Percentiles rank a stretch among this genome's conserved stretches.
Evolutionary conservation across 2,888 invertebrate species (phyloP).

Genomic region (Polylopha cassiicola): DNA sequence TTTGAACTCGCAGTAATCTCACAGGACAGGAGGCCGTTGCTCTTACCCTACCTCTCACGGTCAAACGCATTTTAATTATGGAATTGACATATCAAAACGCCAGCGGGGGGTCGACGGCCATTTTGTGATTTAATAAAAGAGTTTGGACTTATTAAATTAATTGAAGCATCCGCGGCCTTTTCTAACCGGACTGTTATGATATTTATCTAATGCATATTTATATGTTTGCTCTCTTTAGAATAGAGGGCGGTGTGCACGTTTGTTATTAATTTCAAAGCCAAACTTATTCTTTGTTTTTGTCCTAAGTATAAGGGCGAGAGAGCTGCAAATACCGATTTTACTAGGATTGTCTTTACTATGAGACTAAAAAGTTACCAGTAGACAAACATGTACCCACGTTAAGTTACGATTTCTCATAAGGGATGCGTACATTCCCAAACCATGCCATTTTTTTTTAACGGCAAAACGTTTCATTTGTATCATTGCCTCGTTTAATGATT

Average conservation of each 20-base stretch:
- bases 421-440: too few species aligned
- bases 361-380: too few species aligned
- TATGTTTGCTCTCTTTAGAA: conserved; percentile 61
- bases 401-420: too few species aligned
- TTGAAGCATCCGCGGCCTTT: conserved; percentile 52
- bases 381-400: too few species aligned
- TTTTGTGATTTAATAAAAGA: conserved; percentile 75
- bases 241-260: conserved; percentile 50
- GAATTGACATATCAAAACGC: conserved; percentile 71
- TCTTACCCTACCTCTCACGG: too few species aligned
- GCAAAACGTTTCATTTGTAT: too few species aligned
- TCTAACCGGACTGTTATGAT: conserved; percentile 54
- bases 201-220: conserved; percentile 73
- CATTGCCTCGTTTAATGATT: too few species aligned
- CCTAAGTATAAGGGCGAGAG: conserved; percentile 10
- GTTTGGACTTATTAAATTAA: conserved; percentile 66
- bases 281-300: conserved; percentile 17
- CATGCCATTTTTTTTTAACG: too few species aligned
- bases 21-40: conserved; percentile 46
- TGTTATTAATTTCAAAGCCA: conserved; percentile 45
- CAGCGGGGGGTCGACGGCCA: conserved; percentile 39
- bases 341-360: too few species aligned
- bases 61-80: conserved; percentile 76
- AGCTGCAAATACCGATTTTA: too few species aligned
- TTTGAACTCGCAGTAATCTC: conserved; percentile 63